phyloP scores from a whole-genome alignment of 2,888 invertebrate species.

The Cephus pulcher region DNA sequence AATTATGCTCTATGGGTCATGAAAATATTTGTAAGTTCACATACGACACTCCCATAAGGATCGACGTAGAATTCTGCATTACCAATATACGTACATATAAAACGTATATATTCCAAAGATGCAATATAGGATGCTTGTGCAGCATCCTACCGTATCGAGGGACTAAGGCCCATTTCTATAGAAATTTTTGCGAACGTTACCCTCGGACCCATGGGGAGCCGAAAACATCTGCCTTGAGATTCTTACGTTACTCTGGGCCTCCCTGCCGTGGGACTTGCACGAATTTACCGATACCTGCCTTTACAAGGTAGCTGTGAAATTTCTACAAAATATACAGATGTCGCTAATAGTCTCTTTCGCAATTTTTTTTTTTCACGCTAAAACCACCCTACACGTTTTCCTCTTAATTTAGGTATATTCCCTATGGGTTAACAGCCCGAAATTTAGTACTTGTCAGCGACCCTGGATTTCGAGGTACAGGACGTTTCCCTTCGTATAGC shows the following conservation, averaged over 20 bases:
- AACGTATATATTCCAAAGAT: not conserved
- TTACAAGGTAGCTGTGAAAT: not conserved
- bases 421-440: not conserved
- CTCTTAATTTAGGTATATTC: not conserved
- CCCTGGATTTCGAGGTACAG: not conserved
- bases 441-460: not conserved
- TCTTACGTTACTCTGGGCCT: not conserved
- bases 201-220: not conserved
- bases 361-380: not conserved
- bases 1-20: not conserved
- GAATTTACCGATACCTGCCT: not conserved
- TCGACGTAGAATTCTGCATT: constrained; percentile 20
- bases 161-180: constrained; percentile 26
- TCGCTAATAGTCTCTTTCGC: not conserved
- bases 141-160: constrained; percentile 24
- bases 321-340: not conserved
- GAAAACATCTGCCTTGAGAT: not conserved
- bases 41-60: not conserved
- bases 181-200: not conserved
- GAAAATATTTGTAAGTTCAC: not conserved
- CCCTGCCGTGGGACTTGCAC: not conserved
- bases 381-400: not conserved
- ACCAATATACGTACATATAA: not conserved
- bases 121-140: constrained; percentile 4
- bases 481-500: not conserved